phyloP scores from a whole-genome alignment of 2,113 vertebrate genomes.

The Symphodus melops region DNA sequence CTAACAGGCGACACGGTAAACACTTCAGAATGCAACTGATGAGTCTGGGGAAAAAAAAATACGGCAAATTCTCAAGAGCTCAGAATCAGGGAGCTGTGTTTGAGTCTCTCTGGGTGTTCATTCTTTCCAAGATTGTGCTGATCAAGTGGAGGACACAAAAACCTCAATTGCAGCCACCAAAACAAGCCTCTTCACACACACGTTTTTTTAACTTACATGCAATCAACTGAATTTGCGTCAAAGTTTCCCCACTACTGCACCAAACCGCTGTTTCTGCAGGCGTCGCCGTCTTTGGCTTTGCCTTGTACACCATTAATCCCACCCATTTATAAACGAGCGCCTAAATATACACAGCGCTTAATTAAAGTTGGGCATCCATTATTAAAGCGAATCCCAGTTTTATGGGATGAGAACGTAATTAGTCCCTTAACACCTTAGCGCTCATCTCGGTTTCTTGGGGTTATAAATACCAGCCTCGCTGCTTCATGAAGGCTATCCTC shows the following conservation, averaged over 20 bases:
- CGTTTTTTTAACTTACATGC: neutral
- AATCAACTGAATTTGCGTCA: neutral
- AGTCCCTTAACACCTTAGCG: slow-evolving; percentile 76
- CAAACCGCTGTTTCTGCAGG: slow-evolving; percentile 54
- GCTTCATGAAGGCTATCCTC: slow-evolving; percentile 71
- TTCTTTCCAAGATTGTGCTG: slow-evolving; percentile 31
- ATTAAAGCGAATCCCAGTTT: slow-evolving; percentile 77
- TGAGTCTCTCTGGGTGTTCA: slow-evolving; percentile 25
- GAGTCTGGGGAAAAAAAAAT: slow-evolving; percentile 43
- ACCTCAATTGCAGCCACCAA: slow-evolving; percentile 45
- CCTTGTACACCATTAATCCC: slow-evolving; percentile 70
- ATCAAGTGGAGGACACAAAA: slow-evolving; percentile 43
- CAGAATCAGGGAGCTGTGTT: slow-evolving; percentile 34
- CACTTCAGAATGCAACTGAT: slow-evolving; percentile 51
- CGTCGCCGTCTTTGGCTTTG: slow-evolving; percentile 50
- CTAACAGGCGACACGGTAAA: slow-evolving; percentile 36
- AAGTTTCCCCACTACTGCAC: slow-evolving; percentile 5
- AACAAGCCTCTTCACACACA: slow-evolving; percentile 30
- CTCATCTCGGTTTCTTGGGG: slow-evolving; percentile 67
- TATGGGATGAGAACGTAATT: slow-evolving; percentile 81
- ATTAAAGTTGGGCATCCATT: slow-evolving; percentile 81
- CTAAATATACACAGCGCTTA: slow-evolving; percentile 82
- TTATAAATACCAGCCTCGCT: slow-evolving; percentile 73
- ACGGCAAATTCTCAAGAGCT: slow-evolving; percentile 40
- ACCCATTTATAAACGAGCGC: slow-evolving; percentile 73